Percentiles rank a stretch among this genome's conserved stretches.
phyloP scores from a whole-genome alignment of 2,797 vertebrate genomes.

The Paramormyrops hopkinsi region DNA sequence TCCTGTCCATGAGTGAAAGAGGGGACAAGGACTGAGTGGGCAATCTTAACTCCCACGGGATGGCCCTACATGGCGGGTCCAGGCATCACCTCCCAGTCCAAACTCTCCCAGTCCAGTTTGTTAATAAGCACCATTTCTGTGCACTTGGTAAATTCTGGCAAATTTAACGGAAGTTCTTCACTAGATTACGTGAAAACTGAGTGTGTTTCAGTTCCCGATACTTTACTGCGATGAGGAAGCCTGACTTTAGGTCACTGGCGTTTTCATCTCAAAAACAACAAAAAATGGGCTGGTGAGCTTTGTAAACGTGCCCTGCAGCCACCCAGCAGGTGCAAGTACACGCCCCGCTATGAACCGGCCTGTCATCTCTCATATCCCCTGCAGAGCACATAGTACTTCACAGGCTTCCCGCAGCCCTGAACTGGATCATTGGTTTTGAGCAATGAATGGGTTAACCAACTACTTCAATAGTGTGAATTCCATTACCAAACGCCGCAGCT shows the following conservation, averaged over 20 bases:
- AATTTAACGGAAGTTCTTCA: background rate
- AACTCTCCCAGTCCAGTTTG: background rate
- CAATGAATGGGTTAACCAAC: background rate
- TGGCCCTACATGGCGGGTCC: background rate
- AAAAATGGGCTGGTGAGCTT: background rate
- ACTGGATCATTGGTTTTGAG: background rate
- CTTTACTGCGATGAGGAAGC: background rate
- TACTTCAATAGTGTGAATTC: background rate
- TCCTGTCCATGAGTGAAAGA: background rate
- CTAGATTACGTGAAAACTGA: background rate
- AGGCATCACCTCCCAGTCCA: background rate
- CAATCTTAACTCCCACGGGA: background rate
- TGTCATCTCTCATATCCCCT: background rate
- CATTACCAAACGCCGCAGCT: background rate
- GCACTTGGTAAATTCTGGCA: background rate
- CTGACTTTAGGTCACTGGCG: background rate
- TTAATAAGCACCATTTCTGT: background rate
- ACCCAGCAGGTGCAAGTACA: background rate
- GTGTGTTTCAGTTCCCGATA: background rate
- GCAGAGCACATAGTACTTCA: background rate
- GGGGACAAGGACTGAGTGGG: background rate
- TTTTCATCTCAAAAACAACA: background rate
- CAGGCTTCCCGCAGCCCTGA: background rate
- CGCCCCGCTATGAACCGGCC: background rate
- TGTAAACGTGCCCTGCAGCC: background rate